Conservation (phyloP, 2,797 vertebrate genomes). For the Philypnodon macrostomus region DNA sequence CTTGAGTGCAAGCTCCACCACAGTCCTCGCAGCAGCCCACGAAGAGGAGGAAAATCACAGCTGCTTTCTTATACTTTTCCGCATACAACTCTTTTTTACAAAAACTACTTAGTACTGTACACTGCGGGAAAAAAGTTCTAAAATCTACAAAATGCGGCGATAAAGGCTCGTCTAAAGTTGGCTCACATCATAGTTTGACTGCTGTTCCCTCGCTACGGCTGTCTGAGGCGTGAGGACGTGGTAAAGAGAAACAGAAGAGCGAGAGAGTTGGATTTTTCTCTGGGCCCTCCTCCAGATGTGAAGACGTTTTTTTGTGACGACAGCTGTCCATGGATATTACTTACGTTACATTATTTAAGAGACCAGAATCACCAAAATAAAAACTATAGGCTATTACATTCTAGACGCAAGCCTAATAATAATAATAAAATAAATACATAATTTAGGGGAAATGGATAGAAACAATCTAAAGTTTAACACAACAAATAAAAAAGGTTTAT, state of each 20-base stretch:
- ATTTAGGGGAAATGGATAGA: too few relatives aligned
- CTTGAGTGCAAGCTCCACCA: constrained; percentile 1
- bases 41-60: background rate
- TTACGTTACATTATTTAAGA: background rate
- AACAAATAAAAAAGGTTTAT: too few relatives aligned
- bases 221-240: constrained; percentile 59
- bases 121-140: background rate
- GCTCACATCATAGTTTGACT: constrained; percentile 35
- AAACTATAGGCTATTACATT: too few relatives aligned
- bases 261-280: constrained; percentile 28
- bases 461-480: too few relatives aligned
- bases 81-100: constrained; percentile 26
- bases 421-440: too few relatives aligned
- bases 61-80: constrained; percentile 22
- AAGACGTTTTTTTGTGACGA: constrained; percentile 17
- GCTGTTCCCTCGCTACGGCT: constrained; percentile 25
- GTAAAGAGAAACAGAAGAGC: constrained; percentile 34
- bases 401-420: too few relatives aligned
- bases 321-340: constrained; percentile 10
- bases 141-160: constrained; percentile 12
- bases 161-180: constrained; percentile 23
- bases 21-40: constrained; percentile 15
- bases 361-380: too few relatives aligned
- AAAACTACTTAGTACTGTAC: too few relatives aligned
- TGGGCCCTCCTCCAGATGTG: constrained; percentile 71